Evolutionary conservation across 2,888 invertebrate species (phyloP).

Genomic region (Oligia strigilis): DNA sequence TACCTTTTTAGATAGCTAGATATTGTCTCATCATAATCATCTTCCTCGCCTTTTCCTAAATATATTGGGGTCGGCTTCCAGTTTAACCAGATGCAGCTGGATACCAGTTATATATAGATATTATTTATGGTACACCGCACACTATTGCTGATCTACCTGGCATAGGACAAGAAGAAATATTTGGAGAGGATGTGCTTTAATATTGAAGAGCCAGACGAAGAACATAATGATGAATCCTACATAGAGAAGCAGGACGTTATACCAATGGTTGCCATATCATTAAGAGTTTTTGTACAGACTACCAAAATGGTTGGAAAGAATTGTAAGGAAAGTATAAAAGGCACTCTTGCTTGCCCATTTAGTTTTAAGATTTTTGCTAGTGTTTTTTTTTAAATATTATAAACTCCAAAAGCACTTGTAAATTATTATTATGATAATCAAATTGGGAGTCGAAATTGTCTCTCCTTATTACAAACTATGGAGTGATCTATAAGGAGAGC

Average conservation of each 20-base stretch:
- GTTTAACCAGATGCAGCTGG: too few relatives aligned
- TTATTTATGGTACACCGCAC: neutral
- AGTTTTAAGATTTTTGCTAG: too few relatives aligned
- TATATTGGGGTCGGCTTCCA: too few relatives aligned
- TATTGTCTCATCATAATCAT: neutral
- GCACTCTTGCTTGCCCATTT: accelerated
- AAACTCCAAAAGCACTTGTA: too few relatives aligned
- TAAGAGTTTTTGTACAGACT: too few relatives aligned
- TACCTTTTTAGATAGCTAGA: neutral
- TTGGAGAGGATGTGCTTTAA: accelerated
- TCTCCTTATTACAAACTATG: too few relatives aligned
- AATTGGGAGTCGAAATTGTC: too few relatives aligned
- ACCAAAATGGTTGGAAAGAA: neutral
- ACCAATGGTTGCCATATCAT: too few relatives aligned
- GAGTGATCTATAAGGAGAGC: too few relatives aligned
- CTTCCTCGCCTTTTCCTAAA: neutral
- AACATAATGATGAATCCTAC: neutral
- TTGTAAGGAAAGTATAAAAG: neutral
- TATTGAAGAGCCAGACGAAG: neutral
- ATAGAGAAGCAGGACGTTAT: neutral
- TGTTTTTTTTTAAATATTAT: too few relatives aligned
- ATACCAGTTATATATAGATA: neutral
- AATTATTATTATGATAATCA: too few relatives aligned
- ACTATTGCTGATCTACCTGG: neutral
- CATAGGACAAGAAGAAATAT: neutral